Evolutionary conservation across 2,797 vertebrate genomes (phyloP).

Genomic region (Cetoscarus ocellatus): DNA sequence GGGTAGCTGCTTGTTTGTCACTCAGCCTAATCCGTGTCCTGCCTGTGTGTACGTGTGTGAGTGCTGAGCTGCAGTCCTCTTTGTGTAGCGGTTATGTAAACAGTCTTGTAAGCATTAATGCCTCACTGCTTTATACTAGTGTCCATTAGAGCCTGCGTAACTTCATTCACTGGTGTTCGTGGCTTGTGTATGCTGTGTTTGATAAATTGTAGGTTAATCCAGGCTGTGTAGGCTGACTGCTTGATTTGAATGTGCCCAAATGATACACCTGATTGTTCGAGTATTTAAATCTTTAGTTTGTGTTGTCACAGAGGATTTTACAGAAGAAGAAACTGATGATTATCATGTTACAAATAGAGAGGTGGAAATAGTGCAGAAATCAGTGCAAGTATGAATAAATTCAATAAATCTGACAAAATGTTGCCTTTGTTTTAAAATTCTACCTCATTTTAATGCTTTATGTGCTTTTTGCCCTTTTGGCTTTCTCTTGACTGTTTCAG

Average conservation of each 20-base stretch:
- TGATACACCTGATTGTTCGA: no score
- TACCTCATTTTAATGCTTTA: no score
- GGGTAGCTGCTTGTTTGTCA: slow-evolving; percentile 39
- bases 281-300: slow-evolving; percentile 7
- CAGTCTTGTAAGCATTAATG: slow-evolving; percentile 45
- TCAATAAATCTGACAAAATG: no score
- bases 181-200: slow-evolving; percentile 19
- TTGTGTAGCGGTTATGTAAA: slow-evolving; percentile 42
- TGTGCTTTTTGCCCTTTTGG: no score
- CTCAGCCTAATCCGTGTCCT: slow-evolving; percentile 40
- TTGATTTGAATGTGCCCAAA: slow-evolving; percentile 53
- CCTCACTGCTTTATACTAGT: slow-evolving; percentile 34
- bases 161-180: slow-evolving; percentile 26
- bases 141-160: slow-evolving; percentile 46
- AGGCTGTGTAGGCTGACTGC: slow-evolving; percentile 8
- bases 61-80: slow-evolving; percentile 37
- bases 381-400: no score
- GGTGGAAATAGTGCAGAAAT: no score
- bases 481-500: no score
- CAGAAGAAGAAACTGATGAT: slow-evolving; percentile 16
- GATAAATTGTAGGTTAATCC: slow-evolving; percentile 39
- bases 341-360: not conserved
- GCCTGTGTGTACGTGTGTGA: slow-evolving; percentile 38
- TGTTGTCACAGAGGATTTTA: slow-evolving; percentile 27
- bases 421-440: no score